Evolutionary conservation across 2,888 invertebrate genomes (phyloP), one percentile per base, ranked within the genome.

Genomic region (Holacanthella duospinosa): DNA sequence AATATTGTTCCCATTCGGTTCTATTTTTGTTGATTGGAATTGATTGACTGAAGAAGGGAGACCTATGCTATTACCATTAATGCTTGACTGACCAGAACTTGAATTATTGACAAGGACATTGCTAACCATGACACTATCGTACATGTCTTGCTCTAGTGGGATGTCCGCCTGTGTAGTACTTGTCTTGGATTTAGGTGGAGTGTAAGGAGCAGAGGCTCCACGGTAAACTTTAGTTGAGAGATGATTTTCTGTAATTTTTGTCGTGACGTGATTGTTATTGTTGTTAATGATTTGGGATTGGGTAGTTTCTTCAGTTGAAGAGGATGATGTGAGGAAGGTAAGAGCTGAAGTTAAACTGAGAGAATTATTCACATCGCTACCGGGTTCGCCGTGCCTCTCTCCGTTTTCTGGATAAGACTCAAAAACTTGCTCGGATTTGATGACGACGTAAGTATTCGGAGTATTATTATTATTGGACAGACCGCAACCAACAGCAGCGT

Each of bases 171-270:
- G 12, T 4, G 25, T 21, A 28, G 16, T 48, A 2, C 19, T 29
- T 12, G 2, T 57, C 57, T 53, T 53, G 19, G 16, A 6, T 36
- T 36, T 61, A 29, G 55, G 55, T 64, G 44, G 36, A 59, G 62
- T 43, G 60, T 72, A 72, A 19, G 72, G 72, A 26, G 69, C 68
- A 68, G 61, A 64, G 60, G 56, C 65, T 62, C 61, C 64, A 44
- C 72, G 64, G 43, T 63, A 48, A 43, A 66, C 53, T 62, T 71
- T 71, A 9, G 67, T 65, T 26, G 71, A 70, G 64, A 72, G 66
- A 67, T 72, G 71, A 65, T 72, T 72, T 65, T 69, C 72, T 64
- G 68, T 71, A 59, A 72, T 68, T 69, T 71, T 71, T 25, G 65
- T 57, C 48, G 55, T 60, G 60, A 21, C 54, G 24, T 53, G 19